These are phyloP conservation scores for Lasioglossum pauxillum DNA, from an alignment of 2,888 invertebrate genomes.

Conservation along the genomic window DNA sequence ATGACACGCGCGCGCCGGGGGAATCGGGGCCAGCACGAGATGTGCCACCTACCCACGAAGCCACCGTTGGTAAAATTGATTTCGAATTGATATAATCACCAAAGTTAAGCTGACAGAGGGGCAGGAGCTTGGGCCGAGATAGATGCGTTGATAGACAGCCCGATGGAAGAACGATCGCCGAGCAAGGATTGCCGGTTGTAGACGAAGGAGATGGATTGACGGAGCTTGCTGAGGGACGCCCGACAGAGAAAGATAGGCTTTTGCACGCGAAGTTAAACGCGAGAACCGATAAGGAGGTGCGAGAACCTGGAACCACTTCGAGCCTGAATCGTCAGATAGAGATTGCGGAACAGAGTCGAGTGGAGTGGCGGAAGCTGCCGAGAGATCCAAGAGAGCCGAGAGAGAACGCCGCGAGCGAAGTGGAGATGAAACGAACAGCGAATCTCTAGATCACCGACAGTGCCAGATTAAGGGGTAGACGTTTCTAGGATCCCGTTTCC, in stretches of 20 bases:
- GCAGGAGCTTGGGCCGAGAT: conserved; percentile 6
- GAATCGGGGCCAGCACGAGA: conserved; percentile 1
- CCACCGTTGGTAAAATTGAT: conserved; percentile 75
- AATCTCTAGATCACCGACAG: neutral
- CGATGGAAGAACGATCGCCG: conserved; percentile 10
- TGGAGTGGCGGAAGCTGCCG: neutral
- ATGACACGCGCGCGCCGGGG: conserved; percentile 63
- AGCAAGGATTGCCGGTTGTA: conserved; percentile 14
- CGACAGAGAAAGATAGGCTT: neutral
- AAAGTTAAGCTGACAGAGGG: conserved; percentile 65
- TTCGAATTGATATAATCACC: conserved; percentile 73
- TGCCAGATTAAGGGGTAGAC: neutral
- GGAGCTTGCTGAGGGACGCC: neutral
- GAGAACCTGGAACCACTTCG: conserved; percentile 46
- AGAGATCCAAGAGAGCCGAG: neutral
- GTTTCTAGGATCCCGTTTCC: no score
- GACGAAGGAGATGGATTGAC: conserved; percentile 27
- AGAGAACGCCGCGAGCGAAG: neutral
- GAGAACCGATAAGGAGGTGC: conserved; percentile 40
- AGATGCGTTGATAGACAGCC: conserved; percentile 23
- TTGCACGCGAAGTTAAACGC: conserved; percentile 32
- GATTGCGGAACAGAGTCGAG: conserved; percentile 32
- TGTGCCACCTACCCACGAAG: conserved; percentile 37
- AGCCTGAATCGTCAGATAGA: conserved; percentile 54
- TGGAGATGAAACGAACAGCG: conserved; percentile 10